A percentile compares a stretch with the other conserved stretches of the same genome.
phyloP scores from a whole-genome alignment of 2,888 invertebrate genomes.

The Thereva nobilitata region DNA sequence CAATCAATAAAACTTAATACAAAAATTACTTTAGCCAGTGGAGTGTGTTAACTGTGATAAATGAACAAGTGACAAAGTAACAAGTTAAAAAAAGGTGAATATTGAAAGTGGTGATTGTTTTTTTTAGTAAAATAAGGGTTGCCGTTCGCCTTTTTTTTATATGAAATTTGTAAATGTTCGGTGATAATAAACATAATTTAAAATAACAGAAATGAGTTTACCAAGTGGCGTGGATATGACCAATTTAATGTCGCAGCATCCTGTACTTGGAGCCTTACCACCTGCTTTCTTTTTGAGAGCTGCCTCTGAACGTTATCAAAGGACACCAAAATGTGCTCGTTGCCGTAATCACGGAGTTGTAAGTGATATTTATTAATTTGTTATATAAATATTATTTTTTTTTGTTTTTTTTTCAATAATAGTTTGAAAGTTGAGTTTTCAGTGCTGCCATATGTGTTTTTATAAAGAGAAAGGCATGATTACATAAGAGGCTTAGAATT shows the following conservation, averaged over 20 bases:
- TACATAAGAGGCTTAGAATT: too few species aligned
- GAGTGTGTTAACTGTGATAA: too few species aligned
- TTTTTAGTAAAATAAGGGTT: too few species aligned
- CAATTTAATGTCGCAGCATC: conserved; percentile 82
- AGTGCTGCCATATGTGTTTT: too few species aligned
- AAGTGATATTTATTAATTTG: conserved; percentile 58
- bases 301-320: conserved; percentile 89
- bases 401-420: not conserved
- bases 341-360: conserved; percentile 98
- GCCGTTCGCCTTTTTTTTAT: not conserved
- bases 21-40: too few species aligned
- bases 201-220: conserved; percentile 67
- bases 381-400: not conserved
- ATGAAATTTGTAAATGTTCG: conserved; percentile 6
- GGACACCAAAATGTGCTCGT: conserved; percentile 96
- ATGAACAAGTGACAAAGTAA: not conserved
- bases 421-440: too few species aligned
- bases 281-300: conserved; percentile 87
- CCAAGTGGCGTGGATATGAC: conserved; percentile 86
- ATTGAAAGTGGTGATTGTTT: not conserved
- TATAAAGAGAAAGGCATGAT: too few species aligned
- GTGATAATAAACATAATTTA: conserved; percentile 10
- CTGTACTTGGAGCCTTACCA: conserved; percentile 79
- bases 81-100: not conserved
- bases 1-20: too few species aligned